Evolutionary conservation across 2,888 invertebrate species (phyloP).

Genomic region (Melieria crassipennis): DNA sequence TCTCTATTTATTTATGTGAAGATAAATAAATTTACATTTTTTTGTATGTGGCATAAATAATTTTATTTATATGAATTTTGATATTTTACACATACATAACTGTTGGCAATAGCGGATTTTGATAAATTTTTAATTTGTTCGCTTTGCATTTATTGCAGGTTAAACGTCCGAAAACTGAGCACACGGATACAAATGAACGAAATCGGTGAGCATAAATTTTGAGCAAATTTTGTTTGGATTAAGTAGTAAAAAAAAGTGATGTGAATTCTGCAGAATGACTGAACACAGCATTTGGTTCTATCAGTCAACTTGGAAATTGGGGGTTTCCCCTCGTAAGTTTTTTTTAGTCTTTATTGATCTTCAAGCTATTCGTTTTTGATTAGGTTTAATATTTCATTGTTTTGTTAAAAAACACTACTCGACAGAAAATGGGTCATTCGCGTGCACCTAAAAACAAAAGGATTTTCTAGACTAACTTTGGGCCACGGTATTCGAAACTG

Average conservation of each 20-base stretch:
- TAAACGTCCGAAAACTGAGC: slow-evolving; percentile 76
- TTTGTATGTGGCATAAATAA: neutral
- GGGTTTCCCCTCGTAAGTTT: neutral
- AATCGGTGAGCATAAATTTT: slow-evolving; percentile 71
- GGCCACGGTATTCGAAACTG: too few species aligned
- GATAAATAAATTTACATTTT: neutral
- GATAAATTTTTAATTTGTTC: neutral
- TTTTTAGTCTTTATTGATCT: neutral
- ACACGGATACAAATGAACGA: slow-evolving; percentile 73
- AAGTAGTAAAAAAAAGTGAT: neutral
- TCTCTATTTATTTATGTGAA: too few species aligned
- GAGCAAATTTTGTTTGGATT: neutral
- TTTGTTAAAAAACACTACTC: too few species aligned
- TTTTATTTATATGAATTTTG: neutral
- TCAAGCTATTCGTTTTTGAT: neutral
- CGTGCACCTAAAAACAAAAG: too few species aligned
- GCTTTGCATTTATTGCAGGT: slow-evolving; percentile 69
- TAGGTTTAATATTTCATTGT: too few species aligned
- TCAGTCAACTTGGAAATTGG: neutral
- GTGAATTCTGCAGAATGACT: neutral
- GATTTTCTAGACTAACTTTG: too few species aligned
- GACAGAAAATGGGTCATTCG: too few species aligned
- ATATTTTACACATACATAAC: neutral
- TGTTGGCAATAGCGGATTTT: neutral
- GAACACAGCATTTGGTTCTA: neutral